Evolutionary conservation across 2,113 vertebrate genomes (phyloP), one percentile per base, ranked within the genome.

Genomic region (Oreochromis tanganicae): DNA sequence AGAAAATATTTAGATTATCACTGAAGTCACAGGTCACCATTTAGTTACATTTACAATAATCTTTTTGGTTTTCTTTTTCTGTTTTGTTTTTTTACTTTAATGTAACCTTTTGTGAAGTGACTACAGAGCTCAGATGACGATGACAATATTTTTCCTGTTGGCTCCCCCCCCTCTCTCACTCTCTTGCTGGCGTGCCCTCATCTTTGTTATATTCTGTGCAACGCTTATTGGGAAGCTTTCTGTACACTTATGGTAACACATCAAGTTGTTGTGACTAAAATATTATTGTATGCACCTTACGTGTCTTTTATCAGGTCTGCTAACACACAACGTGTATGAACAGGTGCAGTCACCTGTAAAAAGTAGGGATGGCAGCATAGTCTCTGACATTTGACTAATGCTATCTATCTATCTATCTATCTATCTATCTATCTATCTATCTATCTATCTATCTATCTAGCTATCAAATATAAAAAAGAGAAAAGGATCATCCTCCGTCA

Each of bases 361-460:
- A 21, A 1, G 34, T 11, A 68, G 34, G 34, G 3, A 27, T 27
- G 27, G 3, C 27, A 27, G 27, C 32, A 48, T 48, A 48, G 46
- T 48, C 5, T 48, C 46, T 48, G 46, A 46, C 13, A 46, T 14
- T 2, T 5, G 13, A 46, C 14, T 41, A 9, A 34, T 48, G 5
- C 3, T 0, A 24, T 12, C 0, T 0, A 54, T 54, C 1, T 0
- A 52, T 52, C 9, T 0, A 52, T 52, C 17, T 0, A 4, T 56
- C 21, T 0, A 56, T 56, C 2, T 0, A 11, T 54, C 5, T 0
- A 11, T 61, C 27, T 0, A 6, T 61, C 27, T 0, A 17, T 36
- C 16, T 0, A 11, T 19, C 32, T 1, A n/a, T 36, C 4, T 0
- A 63, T 11, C 59, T 0, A 34, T 19, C 29, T 1, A 13, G 6